These are phyloP conservation scores for Zaprionus inermis DNA, from an alignment of 1,140 invertebrate genomes.

Conservation along the genomic window DNA sequence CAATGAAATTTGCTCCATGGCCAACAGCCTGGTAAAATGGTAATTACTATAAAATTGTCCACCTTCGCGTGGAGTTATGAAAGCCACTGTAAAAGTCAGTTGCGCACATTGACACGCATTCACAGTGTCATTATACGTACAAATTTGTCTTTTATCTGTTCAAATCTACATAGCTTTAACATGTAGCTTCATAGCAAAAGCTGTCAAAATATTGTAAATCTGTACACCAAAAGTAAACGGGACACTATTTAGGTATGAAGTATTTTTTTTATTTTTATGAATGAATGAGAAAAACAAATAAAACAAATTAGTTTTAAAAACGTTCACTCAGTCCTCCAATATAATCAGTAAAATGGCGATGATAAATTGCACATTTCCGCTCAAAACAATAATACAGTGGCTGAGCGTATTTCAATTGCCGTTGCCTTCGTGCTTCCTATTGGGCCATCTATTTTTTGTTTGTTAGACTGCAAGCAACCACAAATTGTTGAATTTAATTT, in stretches of 20 bases:
- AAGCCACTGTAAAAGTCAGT: neutral
- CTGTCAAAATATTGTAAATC: neutral
- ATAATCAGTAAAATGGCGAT: conserved; percentile 32
- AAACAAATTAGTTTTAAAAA: conserved; percentile 9
- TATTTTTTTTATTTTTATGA: neutral
- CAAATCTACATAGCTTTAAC: neutral
- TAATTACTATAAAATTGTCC: conserved; percentile 71
- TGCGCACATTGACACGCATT: neutral
- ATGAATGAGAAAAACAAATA: conserved; percentile 9
- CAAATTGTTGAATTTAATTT: conserved; percentile 79
- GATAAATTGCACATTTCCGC: conserved; percentile 8
- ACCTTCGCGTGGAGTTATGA: neutral
- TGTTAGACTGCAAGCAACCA: conserved; percentile 56
- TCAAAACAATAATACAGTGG: neutral
- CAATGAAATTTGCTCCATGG: conserved; percentile 68
- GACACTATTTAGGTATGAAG: neutral
- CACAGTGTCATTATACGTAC: neutral
- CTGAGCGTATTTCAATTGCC: neutral
- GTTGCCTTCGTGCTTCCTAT: neutral
- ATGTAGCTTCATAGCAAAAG: neutral
- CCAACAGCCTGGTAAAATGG: conserved; percentile 61
- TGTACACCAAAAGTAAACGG: neutral
- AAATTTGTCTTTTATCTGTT: neutral
- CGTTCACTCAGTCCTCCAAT: conserved; percentile 16
- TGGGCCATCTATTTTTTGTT: conserved; percentile 12